Evolutionary conservation across 2,888 invertebrate species (phyloP).

Genomic region (Andrena chrysosceles): DNA sequence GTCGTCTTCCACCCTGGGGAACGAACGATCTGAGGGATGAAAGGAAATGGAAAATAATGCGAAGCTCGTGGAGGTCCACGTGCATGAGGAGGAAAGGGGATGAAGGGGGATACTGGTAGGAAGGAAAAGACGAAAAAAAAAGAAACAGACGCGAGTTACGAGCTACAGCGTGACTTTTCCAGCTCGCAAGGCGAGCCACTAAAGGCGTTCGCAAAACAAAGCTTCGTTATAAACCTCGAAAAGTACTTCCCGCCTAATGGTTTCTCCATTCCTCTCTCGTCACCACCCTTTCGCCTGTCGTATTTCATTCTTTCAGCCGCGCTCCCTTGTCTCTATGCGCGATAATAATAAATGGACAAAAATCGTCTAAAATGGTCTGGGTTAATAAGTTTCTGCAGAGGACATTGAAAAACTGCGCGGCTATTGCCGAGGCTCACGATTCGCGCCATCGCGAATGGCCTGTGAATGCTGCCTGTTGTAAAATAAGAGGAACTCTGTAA

Average conservation of each 20-base stretch:
- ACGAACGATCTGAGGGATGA: conserved; percentile 57
- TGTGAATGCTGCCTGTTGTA: neutral
- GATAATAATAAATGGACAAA: conserved; percentile 75
- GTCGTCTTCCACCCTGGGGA: conserved; percentile 52
- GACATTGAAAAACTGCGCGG: conserved; percentile 24
- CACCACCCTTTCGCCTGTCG: conserved; percentile 1
- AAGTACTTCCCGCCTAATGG: conserved; percentile 50
- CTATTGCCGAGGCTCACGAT: conserved; percentile 29
- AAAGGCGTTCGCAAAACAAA: conserved; percentile 78
- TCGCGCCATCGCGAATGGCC: neutral
- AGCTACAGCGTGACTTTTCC: conserved; percentile 74
- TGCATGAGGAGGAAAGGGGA: conserved; percentile 13
- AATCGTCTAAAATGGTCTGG: conserved; percentile 62
- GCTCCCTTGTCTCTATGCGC: conserved; percentile 35
- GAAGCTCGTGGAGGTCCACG: conserved; percentile 27
- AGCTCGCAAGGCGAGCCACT: conserved; percentile 72
- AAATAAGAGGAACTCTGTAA: conserved; percentile 22
- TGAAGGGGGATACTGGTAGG: neutral
- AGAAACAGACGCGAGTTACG: conserved; percentile 74
- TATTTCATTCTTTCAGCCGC: conserved; percentile 10
- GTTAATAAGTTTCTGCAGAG: conserved; percentile 64
- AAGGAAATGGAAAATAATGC: conserved; percentile 72
- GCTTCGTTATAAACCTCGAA: conserved; percentile 76
- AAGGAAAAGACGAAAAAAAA: conserved; percentile 45
- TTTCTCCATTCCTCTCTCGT: conserved; percentile 24